Conservation (phyloP, 2,113 vertebrate genomes). For the Megaceryle torquata region DNA sequence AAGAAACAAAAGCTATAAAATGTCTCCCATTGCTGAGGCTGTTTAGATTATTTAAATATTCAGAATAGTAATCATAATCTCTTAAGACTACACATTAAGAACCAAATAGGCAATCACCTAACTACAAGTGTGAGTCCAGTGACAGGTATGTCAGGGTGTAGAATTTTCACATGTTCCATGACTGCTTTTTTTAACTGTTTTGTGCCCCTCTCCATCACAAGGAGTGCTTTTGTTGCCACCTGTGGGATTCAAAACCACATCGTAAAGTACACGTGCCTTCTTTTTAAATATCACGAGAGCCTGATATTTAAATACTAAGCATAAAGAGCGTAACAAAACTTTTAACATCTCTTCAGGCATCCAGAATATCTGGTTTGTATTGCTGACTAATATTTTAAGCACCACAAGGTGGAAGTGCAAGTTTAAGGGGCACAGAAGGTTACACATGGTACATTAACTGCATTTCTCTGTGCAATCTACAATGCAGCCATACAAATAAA, state of each 20-base stretch:
- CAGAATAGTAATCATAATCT: neutral
- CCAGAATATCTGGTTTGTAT: neutral
- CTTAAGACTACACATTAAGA: neutral
- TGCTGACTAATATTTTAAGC: conserved; percentile 49
- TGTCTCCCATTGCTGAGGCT: neutral
- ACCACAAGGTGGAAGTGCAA: conserved; percentile 5
- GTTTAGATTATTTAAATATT: neutral
- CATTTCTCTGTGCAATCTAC: conserved; percentile 7
- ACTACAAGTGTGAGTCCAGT: neutral
- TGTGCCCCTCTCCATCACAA: neutral
- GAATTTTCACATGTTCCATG: neutral
- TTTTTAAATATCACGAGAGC: neutral
- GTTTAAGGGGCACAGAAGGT: conserved; percentile 9
- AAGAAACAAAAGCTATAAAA: neutral
- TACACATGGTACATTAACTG: conserved; percentile 18
- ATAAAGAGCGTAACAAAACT: neutral
- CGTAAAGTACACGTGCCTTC: neutral
- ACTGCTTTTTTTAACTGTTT: neutral
- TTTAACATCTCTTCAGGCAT: neutral
- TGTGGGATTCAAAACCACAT: neutral
- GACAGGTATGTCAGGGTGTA: neutral
- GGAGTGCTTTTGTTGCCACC: neutral
- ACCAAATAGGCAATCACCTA: neutral
- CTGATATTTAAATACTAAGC: neutral
- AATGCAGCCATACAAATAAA: conserved; percentile 19